Evolutionary conservation across 2,113 vertebrate species (phyloP).

Genomic region (Amia ocellicauda): DNA sequence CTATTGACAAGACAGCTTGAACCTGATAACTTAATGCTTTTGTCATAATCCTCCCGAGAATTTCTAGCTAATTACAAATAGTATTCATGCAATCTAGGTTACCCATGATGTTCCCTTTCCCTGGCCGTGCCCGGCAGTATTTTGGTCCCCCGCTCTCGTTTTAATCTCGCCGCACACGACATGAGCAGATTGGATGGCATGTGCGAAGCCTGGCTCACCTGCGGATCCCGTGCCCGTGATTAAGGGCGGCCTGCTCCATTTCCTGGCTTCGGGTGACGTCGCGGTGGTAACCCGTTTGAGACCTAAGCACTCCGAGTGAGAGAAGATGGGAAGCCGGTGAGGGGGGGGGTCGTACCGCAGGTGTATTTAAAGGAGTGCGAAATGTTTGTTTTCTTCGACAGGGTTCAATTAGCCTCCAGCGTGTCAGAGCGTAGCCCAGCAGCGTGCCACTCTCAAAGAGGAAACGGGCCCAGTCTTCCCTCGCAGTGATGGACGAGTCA

Average conservation of each 20-base stretch:
- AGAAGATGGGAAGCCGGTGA: conserved; percentile 15
- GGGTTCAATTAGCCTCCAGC: conserved; percentile 43
- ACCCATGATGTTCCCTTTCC: conserved; percentile 9
- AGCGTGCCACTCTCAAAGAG: conserved; percentile 39
- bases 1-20: conserved; percentile 49
- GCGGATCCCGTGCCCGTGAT: conserved; percentile 41
- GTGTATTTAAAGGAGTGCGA: conserved; percentile 42
- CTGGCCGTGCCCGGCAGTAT: neutral
- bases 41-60: conserved; percentile 29
- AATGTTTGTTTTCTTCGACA: conserved; percentile 26
- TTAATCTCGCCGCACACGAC: conserved; percentile 44
- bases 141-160: conserved; percentile 25
- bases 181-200: conserved; percentile 11
- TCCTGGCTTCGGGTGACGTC: conserved; percentile 17
- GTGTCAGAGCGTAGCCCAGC: conserved; percentile 45
- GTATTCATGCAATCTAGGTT: conserved; percentile 42
- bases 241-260: conserved; percentile 16
- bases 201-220: conserved; percentile 43
- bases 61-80: conserved; percentile 30
- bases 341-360: neutral
- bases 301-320: neutral
- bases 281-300: neutral
- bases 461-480: conserved; percentile 25
- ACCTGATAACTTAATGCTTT: conserved; percentile 49
- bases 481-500: conserved; percentile 57